Percentiles rank a stretch among this genome's conserved stretches.
Conservation (phyloP, 2,797 vertebrate species). For the Pachyuromys duprasi region DNA sequence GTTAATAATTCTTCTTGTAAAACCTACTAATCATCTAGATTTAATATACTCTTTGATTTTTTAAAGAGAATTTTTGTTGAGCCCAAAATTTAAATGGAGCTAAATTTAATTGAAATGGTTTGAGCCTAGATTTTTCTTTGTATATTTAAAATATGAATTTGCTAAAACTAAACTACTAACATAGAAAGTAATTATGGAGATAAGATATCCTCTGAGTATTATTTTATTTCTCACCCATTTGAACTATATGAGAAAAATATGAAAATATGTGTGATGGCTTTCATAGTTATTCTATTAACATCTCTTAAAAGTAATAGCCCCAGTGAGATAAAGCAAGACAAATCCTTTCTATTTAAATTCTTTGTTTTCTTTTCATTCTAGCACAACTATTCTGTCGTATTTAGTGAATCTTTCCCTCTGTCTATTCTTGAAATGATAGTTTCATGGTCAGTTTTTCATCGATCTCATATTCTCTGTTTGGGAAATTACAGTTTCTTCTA, state of each 20-base stretch:
- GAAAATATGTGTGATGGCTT: background rate
- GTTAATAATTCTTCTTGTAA: background rate
- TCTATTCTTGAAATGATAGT: background rate
- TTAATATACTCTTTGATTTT: background rate
- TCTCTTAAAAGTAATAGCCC: background rate
- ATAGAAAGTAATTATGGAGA: background rate
- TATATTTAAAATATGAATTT: background rate
- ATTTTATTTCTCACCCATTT: background rate
- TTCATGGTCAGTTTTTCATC: background rate
- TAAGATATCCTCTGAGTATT: background rate
- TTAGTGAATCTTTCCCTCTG: background rate
- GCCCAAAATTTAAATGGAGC: background rate
- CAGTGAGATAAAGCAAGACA: background rate
- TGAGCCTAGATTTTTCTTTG: background rate
- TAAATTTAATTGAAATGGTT: constrained; percentile 25
- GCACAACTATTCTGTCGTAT: background rate
- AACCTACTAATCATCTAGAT: background rate
- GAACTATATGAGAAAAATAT: background rate
- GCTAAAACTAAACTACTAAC: constrained; percentile 3
- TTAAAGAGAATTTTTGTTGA: background rate
- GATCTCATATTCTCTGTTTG: background rate
- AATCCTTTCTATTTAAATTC: background rate
- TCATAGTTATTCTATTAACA: background rate
- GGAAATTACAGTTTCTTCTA: background rate
- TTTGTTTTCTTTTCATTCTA: background rate